phyloP scores from a whole-genome alignment of 2,113 vertebrate species.

The Furnarius figulus region DNA sequence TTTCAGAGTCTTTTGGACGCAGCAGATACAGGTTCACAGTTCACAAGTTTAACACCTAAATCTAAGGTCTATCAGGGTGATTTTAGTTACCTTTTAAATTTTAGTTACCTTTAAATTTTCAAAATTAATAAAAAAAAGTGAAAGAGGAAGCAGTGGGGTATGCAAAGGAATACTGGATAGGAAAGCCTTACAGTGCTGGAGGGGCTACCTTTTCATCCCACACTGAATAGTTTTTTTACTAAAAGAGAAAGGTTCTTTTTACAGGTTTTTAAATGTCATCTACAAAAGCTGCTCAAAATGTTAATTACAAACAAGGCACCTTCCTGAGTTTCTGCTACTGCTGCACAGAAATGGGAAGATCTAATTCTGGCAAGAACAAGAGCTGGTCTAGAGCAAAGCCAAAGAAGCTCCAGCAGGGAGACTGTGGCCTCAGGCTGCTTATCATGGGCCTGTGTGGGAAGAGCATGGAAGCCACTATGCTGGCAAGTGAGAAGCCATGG shows the following conservation, averaged over 20 bases:
- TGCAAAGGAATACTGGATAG: not conserved
- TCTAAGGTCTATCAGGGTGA: not conserved
- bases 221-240: not conserved
- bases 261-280: not conserved
- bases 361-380: not conserved
- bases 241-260: not conserved
- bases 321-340: not conserved
- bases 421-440: not conserved
- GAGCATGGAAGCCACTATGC: not conserved
- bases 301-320: not conserved
- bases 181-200: not conserved
- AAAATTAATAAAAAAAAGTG: not conserved
- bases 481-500: not conserved
- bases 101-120: not conserved
- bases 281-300: not conserved
- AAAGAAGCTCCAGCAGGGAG: not conserved
- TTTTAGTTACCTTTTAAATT: not conserved
- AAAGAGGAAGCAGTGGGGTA: not conserved
- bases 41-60: not conserved
- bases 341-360: not conserved
- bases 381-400: not conserved
- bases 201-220: not conserved
- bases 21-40: not conserved
- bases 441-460: fast-evolving
- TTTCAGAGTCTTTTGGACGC: not conserved